Conservation (phyloP, 2,113 vertebrate species). For the Podarcis muralis region DNA sequence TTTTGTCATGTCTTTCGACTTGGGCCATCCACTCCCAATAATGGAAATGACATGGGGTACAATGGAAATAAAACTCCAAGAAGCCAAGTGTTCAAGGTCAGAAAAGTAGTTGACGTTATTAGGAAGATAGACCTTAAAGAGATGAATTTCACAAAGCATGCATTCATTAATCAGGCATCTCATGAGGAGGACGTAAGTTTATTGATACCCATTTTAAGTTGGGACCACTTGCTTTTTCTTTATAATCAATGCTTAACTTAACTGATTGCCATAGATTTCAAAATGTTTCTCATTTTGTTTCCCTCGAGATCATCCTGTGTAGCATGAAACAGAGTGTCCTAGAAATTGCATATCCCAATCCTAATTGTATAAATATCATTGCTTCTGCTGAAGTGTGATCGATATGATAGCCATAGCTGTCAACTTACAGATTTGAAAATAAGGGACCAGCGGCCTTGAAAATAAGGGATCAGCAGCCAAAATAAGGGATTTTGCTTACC, state of each 20-base stretch:
- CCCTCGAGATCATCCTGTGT: background rate
- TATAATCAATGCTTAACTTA: conserved; percentile 43
- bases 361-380: background rate
- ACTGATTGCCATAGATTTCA: conserved; percentile 37
- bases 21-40: conserved; percentile 93
- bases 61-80: conserved; percentile 98
- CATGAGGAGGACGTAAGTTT: conserved; percentile 78
- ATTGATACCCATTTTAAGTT: conserved; percentile 69
- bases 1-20: conserved; percentile 97
- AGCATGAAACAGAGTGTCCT: background rate
- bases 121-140: conserved; percentile 81
- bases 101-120: conserved; percentile 81
- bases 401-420: background rate
- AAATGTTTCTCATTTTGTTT: conserved; percentile 39
- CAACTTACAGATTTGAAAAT: too few species aligned
- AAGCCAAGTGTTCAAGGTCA: conserved; percentile 98
- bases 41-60: conserved; percentile 96
- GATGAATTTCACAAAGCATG: conserved; percentile 79
- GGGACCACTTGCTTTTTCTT: conserved; percentile 46
- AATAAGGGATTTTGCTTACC: too few species aligned
- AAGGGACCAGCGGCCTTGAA: too few species aligned
- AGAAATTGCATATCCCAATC: background rate
- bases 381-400: background rate
- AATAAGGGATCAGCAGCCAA: too few species aligned
- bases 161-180: conserved; percentile 78